Evolutionary conservation across 2,113 vertebrate species (phyloP), one percentile per base, ranked within the genome.

Genomic region (Hippocampus abdominalis): DNA sequence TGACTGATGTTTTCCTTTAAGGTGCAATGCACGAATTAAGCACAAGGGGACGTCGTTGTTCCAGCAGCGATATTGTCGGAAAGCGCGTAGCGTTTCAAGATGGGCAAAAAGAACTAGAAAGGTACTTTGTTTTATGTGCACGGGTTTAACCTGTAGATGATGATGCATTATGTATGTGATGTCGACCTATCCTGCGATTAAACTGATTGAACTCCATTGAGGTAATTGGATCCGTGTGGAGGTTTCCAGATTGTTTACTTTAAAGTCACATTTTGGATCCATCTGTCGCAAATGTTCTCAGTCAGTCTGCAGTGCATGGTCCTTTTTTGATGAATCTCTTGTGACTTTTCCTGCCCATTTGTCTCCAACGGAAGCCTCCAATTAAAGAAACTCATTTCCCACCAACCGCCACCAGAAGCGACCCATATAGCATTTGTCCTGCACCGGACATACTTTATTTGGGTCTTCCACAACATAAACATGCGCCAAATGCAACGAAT

Each of bases 291-390:
- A 53, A 67, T 51, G 65, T 32, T 51, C 46, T 16, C 29, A 48
- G 64, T 51, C 23, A 36, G 29, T 67, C 11, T 12, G 27, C 16
- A 32, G 29, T 15, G 32, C 2, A 8, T 8, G 10, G 16, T 27
- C 13, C 18, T 64, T 44, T 39, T 40, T 16, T 60, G 72, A 27
- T 56, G 29, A 57, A 68, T 74, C 51, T 64, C 15, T 56, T 4
- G 51, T 54, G 66, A 39, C 51, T 36, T 75, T 65, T 63, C 67
- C 73, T 82, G 69, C 69, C 59, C 69, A 68, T 79, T 12, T 49
- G 76, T 81, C 87, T 83, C 68, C 59, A 73, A 69, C 82, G 84
- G 89, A 90, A 81, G 69, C 44, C 69, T 63, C 76, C 83, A 81
- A 88, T 90, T 88, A 85, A 72, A 75, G 78, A 23, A 42, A 40